Evolutionary conservation across 2,888 invertebrate genomes (phyloP), one percentile per base, ranked within the genome.

Genomic region (Sympetrum striolatum): DNA sequence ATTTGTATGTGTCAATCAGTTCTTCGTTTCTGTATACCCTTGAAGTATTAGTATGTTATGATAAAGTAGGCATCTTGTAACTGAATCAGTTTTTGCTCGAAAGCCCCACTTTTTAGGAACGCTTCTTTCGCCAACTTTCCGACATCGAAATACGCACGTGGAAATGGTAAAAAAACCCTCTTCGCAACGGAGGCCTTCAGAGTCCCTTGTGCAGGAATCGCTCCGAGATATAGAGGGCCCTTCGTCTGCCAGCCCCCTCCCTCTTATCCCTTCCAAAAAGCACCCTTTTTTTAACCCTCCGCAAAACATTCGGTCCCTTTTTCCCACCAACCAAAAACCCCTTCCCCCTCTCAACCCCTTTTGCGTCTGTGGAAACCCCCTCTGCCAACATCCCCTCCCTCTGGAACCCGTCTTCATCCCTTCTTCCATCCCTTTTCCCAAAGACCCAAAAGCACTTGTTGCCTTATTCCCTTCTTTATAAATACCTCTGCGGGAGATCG

Each of bases 251-350:
- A 53, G 15, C 5, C 18, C 58, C 60, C 64, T n/a, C 64, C 58
- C 0, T n/a, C 86, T 35, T 4, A 18, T 53, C 81, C 53, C 53
- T 86, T 86, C 25, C 73, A 73, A 73, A 73, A 73, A 73, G 73
- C 73, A 73, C 73, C 73, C 73, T 73, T 73, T 73, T 73, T 80
- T 80, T 37, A 80, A 80, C 39, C 39, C 80, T 60, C 35, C 86
- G 86, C 86, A 64, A 86, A 86, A 86, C 60, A 86, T 86, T 86
- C 37, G 86, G 31, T 64, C 86, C 86, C 39, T 64, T 86, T 86
- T 86, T 60, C 60, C 86, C 39, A 44, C 82, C 86, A 12, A 58
- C 64, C 35, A 10, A 37, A 37, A 39, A 81, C 81, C 81, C 81
- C 48, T 81, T 81, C 25, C 81, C 37, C 44, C 22, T 22, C 58